phyloP scores from a whole-genome alignment of 2,888 invertebrate genomes.

The Galeopsomyia nigrocyanea region DNA sequence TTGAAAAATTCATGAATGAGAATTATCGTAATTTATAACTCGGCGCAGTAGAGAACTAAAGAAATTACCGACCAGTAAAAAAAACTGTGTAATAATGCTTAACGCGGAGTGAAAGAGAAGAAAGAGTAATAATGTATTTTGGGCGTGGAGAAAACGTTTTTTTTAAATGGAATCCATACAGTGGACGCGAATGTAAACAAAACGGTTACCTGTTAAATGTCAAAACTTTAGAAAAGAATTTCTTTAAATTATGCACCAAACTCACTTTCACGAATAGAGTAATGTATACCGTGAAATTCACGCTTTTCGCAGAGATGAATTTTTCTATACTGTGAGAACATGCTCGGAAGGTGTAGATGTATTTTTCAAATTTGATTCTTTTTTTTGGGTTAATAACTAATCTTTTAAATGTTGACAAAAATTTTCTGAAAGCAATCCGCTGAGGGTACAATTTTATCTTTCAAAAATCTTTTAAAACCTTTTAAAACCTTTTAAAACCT shows the following conservation, averaged over 20 bases:
- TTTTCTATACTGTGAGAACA: no score
- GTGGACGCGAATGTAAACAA: conserved; percentile 36
- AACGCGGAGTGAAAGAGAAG: conserved; percentile 2
- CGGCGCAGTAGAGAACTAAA: neutral
- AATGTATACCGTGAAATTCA: neutral
- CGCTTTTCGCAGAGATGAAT: neutral
- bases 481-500: no score
- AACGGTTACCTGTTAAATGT: conserved; percentile 15
- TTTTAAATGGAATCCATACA: neutral
- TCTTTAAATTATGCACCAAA: conserved; percentile 14
- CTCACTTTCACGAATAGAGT: conserved; percentile 29
- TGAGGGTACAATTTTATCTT: no score
- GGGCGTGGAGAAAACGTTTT: conserved; percentile 20
- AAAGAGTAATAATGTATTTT: conserved; percentile 3
- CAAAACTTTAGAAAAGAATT: neutral
- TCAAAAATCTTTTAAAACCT: no score
- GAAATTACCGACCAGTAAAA: conserved; percentile 18
- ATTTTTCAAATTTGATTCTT: no score
- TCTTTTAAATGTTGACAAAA: no score
- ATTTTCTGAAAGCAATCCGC: no score
- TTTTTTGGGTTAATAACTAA: no score
- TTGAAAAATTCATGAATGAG: conserved; percentile 17
- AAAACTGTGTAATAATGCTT: conserved; percentile 13
- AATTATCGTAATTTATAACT: conserved; percentile 27
- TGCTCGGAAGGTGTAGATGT: no score